These are phyloP conservation scores for Drosophila paulistorum DNA, from an alignment of 1,140 invertebrate species.

Conservation along the genomic window DNA sequence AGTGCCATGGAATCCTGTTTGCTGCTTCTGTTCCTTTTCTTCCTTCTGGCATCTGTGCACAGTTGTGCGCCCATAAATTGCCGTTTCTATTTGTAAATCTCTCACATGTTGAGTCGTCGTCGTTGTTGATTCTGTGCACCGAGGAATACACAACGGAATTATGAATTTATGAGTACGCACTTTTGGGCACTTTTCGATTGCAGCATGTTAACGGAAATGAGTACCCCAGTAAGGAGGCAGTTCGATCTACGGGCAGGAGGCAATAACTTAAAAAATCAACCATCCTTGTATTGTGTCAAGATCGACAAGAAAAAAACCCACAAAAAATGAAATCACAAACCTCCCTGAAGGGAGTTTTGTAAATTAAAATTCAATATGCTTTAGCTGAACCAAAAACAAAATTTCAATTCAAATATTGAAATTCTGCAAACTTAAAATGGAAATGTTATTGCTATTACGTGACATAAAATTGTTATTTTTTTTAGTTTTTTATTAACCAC, in stretches of 20 bases:
- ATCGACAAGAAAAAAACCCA: not conserved
- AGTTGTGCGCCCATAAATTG: conserved; percentile 74
- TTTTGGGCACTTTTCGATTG: conserved; percentile 21
- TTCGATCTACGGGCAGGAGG: not conserved
- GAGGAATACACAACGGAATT: conserved; percentile 15
- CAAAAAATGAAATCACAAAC: too few relatives aligned
- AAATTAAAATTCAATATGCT: too few relatives aligned
- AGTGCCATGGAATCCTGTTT: conserved; percentile 35
- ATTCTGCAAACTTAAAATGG: too few relatives aligned
- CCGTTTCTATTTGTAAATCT: conserved; percentile 17
- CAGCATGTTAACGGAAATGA: conserved; percentile 38
- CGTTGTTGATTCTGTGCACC: not conserved
- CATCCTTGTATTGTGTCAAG: conserved; percentile 4
- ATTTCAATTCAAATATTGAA: too few relatives aligned
- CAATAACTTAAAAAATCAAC: conserved; percentile 23
- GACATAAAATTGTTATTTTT: too few relatives aligned
- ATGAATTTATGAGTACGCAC: conserved; percentile 57
- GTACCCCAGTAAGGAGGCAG: conserved; percentile 8
- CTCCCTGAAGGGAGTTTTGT: too few relatives aligned
- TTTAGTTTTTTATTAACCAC: too few relatives aligned
- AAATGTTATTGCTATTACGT: too few relatives aligned
- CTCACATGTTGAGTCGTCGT: not conserved
- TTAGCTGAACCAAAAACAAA: too few relatives aligned
- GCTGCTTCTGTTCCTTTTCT: conserved; percentile 8
- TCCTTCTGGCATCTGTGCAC: conserved; percentile 61